phyloP scores from a whole-genome alignment of 2,797 vertebrate genomes.

The Peromyscus melanophrys region DNA sequence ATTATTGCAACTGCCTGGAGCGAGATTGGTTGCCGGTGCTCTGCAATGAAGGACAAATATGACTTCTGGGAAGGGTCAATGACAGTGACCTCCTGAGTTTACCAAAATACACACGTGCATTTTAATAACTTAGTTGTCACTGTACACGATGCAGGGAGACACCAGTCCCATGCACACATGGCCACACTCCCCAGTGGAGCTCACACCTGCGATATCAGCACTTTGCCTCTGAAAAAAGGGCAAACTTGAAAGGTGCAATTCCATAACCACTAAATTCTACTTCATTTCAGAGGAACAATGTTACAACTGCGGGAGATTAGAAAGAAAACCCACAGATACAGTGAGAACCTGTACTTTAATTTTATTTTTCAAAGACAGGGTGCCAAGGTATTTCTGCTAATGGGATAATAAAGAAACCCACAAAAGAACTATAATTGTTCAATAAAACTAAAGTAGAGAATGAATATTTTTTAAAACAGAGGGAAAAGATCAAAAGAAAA shows the following conservation, averaged over 20 bases:
- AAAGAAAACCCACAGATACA: conserved; percentile 55
- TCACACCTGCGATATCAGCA: background rate
- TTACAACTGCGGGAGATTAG: background rate
- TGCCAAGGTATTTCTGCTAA: conserved; percentile 69
- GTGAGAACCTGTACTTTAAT: conserved; percentile 57
- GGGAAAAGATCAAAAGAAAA: conserved; percentile 33
- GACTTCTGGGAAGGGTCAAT: background rate
- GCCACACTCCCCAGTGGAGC: background rate
- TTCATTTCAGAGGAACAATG: conserved; percentile 63
- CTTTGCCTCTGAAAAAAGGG: conserved; percentile 47
- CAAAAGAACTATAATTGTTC: conserved; percentile 72
- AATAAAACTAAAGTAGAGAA: conserved; percentile 74
- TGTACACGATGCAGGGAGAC: fast-evolving
- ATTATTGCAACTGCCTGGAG: background rate
- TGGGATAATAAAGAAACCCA: conserved; percentile 76
- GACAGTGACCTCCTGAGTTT: background rate
- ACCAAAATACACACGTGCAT: fast-evolving
- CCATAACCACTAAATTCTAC: conserved; percentile 75
- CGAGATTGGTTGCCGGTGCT: background rate
- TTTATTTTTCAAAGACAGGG: conserved; percentile 71
- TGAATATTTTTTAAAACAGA: conserved; percentile 6
- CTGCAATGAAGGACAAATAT: background rate
- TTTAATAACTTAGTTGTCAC: background rate
- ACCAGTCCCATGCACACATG: fast-evolving
- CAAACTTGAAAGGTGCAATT: conserved; percentile 58